These are phyloP conservation scores for Mobula hypostoma DNA, from an alignment of 2,113 vertebrate genomes.

Conservation along the genomic window DNA sequence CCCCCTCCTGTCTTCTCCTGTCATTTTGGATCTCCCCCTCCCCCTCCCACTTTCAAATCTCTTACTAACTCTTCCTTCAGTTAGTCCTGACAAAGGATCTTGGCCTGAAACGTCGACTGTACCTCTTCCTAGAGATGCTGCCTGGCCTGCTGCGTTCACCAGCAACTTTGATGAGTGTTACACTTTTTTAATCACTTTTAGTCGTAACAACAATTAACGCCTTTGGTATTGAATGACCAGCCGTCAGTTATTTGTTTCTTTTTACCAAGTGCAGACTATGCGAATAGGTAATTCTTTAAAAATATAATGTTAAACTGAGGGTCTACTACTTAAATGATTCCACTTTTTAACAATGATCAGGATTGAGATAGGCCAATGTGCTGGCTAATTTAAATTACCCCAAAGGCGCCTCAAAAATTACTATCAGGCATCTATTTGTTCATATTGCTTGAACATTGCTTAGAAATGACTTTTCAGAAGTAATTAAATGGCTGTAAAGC, in stretches of 20 bases:
- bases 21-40: too few relatives aligned
- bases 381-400: not conserved
- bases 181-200: not conserved
- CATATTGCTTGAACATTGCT: not conserved
- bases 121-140: too few relatives aligned
- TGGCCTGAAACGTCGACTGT: too few relatives aligned
- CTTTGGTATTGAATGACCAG: not conserved
- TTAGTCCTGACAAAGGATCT: too few relatives aligned
- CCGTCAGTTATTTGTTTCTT: not conserved
- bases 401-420: not conserved
- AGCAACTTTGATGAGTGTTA: too few relatives aligned
- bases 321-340: not conserved
- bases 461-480: not conserved
- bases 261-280: not conserved
- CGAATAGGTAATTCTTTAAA: too few relatives aligned
- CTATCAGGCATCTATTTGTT: not conserved
- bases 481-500: not conserved
- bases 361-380: not conserved
- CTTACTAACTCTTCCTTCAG: too few relatives aligned
- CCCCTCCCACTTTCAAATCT: too few relatives aligned
- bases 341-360: not conserved
- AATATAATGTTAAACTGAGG: not conserved
- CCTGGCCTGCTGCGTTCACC: too few relatives aligned
- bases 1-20: too few relatives aligned
- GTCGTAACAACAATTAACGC: not conserved